These are phyloP conservation scores for Atethmia centrago DNA, from an alignment of 2,888 invertebrate species.

Conservation along the genomic window DNA sequence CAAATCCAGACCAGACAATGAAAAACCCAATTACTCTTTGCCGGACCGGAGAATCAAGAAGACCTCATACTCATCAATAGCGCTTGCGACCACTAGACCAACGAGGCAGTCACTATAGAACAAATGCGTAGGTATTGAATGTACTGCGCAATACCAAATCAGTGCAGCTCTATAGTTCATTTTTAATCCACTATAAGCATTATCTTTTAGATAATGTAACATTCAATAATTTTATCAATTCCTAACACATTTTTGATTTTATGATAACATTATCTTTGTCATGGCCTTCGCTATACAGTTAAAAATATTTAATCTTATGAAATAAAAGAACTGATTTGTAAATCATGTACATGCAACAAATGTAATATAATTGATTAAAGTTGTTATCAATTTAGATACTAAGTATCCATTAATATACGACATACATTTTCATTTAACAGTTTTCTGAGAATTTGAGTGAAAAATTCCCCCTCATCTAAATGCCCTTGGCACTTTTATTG, in stretches of 20 bases:
- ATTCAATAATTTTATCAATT: constrained; percentile 50
- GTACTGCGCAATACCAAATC: constrained; percentile 47
- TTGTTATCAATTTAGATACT: constrained; percentile 25
- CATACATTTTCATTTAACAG: constrained; percentile 29
- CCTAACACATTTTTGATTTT: constrained; percentile 61
- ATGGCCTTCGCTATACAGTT: constrained; percentile 54
- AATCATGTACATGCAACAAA: constrained; percentile 46
- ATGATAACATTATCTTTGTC: constrained; percentile 58
- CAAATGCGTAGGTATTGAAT: not conserved
- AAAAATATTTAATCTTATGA: constrained; percentile 49
- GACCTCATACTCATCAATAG: too few relatives aligned
- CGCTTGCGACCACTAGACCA: too few relatives aligned
- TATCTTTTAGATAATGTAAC: constrained; percentile 55
- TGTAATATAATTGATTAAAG: constrained; percentile 41
- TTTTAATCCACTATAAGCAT: constrained; percentile 40
- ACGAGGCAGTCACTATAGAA: not conserved
- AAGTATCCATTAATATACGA: constrained; percentile 19
- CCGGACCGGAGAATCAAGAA: too few relatives aligned
- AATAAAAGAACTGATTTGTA: constrained; percentile 54
- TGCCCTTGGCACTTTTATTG: constrained; percentile 22
- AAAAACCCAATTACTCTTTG: too few relatives aligned
- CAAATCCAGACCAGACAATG: too few relatives aligned
- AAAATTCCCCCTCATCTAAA: constrained; percentile 16
- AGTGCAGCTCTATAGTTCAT: constrained; percentile 28
- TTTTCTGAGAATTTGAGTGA: constrained; percentile 16